Percentiles rank a stretch among this genome's conserved stretches.
Conservation (phyloP, 2,113 vertebrate species). For the Terrapene triunguis region DNA sequence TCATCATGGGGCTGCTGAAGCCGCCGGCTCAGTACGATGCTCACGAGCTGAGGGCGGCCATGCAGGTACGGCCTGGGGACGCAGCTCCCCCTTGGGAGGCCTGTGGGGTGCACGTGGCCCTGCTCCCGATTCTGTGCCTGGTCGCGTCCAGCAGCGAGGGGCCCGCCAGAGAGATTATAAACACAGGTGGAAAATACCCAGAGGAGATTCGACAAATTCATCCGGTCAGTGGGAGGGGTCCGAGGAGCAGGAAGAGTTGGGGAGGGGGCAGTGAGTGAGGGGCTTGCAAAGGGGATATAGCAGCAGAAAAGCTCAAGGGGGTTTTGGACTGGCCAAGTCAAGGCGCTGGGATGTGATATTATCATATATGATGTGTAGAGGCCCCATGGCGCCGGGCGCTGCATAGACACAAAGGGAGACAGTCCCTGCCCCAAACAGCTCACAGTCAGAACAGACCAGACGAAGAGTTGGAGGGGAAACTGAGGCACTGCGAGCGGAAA, state of each 20-base stretch:
- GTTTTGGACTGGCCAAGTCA: too few relatives aligned
- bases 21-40: conserved; percentile 53
- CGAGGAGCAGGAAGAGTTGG: too few relatives aligned
- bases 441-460: background rate
- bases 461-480: background rate
- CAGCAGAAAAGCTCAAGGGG: background rate
- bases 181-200: background rate
- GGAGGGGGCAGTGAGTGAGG: background rate
- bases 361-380: background rate
- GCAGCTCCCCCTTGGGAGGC: background rate
- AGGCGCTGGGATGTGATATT: background rate
- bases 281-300: background rate
- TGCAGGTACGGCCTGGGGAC: conserved; percentile 60
- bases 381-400: background rate
- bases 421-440: background rate
- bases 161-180: background rate
- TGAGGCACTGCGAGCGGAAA: background rate
- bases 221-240: background rate
- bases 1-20: conserved; percentile 58
- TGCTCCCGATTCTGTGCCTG: background rate
- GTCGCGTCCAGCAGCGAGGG: background rate
- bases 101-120: background rate
- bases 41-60: conserved; percentile 53
- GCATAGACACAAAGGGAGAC: too few relatives aligned
- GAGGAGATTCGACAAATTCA: background rate